These are phyloP conservation scores for Capra hircus DNA, from an alignment of 2,113 vertebrate species.

Conservation along the genomic window DNA sequence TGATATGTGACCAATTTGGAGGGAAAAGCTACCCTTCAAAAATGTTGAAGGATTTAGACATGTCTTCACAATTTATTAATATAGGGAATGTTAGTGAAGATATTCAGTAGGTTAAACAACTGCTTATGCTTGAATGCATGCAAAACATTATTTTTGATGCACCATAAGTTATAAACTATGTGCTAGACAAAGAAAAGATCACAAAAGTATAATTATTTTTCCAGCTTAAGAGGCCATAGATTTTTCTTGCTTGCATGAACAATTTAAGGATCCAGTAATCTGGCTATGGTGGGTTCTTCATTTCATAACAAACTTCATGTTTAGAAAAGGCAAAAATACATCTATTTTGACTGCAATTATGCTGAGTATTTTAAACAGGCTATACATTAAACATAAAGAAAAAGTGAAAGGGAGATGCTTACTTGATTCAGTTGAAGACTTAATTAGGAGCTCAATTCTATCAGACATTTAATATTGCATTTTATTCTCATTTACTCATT, in stretches of 20 bases:
- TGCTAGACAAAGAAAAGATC: background rate
- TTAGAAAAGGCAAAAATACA: slow-evolving; percentile 57
- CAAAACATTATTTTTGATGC: slow-evolving; percentile 4
- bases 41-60: background rate
- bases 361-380: slow-evolving; percentile 63
- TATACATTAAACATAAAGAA: slow-evolving; percentile 46
- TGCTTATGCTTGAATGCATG: background rate
- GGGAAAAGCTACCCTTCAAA: slow-evolving; percentile 13
- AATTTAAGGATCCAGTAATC: slow-evolving; percentile 53
- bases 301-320: slow-evolving; percentile 36
- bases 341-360: slow-evolving; percentile 63
- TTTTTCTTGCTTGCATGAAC: slow-evolving; percentile 25
- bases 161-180: background rate
- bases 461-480: slow-evolving; percentile 63
- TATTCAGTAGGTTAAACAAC: background rate
- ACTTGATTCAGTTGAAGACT: slow-evolving; percentile 64
- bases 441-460: slow-evolving; percentile 71
- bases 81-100: background rate
- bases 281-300: background rate
- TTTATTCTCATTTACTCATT: slow-evolving; percentile 66
- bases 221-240: background rate
- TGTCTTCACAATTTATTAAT: background rate
- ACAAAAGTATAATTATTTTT: background rate
- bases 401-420: slow-evolving; percentile 53
- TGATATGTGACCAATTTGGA: slow-evolving; percentile 29